phyloP scores from a whole-genome alignment of 2,797 vertebrate species.

The Enteromius unitaeniatus region DNA sequence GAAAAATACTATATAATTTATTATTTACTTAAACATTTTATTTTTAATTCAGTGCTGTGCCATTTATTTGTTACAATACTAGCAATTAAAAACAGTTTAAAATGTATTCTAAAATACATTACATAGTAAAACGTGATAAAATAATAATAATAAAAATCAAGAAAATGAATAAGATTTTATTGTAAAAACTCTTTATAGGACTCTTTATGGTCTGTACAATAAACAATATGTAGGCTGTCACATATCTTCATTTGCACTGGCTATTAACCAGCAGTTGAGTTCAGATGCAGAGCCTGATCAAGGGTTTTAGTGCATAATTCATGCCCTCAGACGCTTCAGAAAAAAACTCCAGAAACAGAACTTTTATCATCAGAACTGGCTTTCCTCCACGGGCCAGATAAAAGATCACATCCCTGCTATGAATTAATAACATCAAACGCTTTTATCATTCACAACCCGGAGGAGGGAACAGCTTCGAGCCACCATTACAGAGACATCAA shows the following conservation, averaged over 20 bases:
- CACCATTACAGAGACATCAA: slow-evolving; percentile 30
- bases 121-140: background rate
- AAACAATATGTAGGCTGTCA: background rate
- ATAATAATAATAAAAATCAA: background rate
- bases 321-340: slow-evolving; percentile 27
- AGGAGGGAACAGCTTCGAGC: slow-evolving; percentile 12
- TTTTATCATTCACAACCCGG: slow-evolving; percentile 17
- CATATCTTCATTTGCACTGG: background rate
- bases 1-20: background rate
- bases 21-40: background rate
- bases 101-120: background rate
- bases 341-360: slow-evolving; percentile 10
- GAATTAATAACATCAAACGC: slow-evolving; percentile 45
- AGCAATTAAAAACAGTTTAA: background rate
- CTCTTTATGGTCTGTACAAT: background rate
- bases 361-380: slow-evolving; percentile 17
- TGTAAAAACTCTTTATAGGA: background rate
- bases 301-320: slow-evolving; percentile 41
- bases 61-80: background rate
- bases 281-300: slow-evolving; percentile 1
- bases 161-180: background rate
- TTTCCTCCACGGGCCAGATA: slow-evolving; percentile 33
- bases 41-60: background rate
- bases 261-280: background rate
- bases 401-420: slow-evolving; percentile 38